These are phyloP conservation scores for Drosophila melanosoma DNA, from an alignment of 2,888 invertebrate species.

Conservation along the genomic window DNA sequence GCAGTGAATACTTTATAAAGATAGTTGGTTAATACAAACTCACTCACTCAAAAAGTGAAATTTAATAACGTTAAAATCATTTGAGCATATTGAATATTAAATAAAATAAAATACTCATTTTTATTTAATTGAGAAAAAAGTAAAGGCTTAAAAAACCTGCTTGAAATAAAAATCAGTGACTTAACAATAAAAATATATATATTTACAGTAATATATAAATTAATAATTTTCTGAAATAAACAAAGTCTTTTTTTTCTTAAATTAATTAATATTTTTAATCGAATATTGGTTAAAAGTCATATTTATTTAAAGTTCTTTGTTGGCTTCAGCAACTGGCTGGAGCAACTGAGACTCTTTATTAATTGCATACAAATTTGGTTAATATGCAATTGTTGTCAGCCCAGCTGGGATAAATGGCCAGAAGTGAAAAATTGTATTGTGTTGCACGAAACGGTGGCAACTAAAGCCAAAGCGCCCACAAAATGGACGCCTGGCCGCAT, in stretches of 20 bases:
- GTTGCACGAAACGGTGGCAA: slow-evolving; percentile 5
- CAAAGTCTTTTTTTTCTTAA: no score
- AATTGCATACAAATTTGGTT: not conserved
- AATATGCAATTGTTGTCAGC: not conserved
- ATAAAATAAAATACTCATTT: not conserved
- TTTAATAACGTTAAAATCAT: not conserved
- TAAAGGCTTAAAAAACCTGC: not conserved
- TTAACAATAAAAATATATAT: not conserved
- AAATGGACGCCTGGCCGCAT: slow-evolving; percentile 57
- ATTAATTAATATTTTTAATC: no score
- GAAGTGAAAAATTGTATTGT: slow-evolving; percentile 23
- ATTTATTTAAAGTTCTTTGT: no score
- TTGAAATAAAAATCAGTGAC: not conserved
- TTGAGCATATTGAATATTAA: not conserved
- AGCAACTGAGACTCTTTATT: not conserved
- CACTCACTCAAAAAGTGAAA: not conserved
- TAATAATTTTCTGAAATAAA: no score
- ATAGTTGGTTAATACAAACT: not conserved
- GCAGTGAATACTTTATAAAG: not conserved
- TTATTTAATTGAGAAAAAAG: not conserved
- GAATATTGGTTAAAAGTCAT: no score
- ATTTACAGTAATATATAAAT: no score
- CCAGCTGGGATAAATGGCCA: slow-evolving; percentile 3
- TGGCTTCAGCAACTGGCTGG: not conserved
- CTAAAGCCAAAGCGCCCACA: slow-evolving; percentile 52